Percentiles rank a stretch among this genome's conserved stretches.
phyloP scores from a whole-genome alignment of 2,113 vertebrate species.

The Plecotus auritus region DNA sequence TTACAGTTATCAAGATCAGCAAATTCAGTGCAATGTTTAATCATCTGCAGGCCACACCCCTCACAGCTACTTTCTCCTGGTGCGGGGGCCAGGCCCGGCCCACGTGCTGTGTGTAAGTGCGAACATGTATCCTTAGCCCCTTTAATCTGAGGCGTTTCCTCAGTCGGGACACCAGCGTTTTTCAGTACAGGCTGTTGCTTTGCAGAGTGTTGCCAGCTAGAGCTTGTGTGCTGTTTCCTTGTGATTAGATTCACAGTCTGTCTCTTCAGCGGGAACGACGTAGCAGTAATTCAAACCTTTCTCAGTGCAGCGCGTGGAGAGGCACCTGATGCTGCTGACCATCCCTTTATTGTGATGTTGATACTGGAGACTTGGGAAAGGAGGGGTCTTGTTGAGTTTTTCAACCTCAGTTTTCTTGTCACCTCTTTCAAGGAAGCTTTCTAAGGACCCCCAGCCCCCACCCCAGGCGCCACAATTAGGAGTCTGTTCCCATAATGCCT shows the following conservation, averaged over 20 bases:
- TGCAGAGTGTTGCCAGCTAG: not conserved
- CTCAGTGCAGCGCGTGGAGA: not conserved
- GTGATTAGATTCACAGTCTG: too few relatives aligned
- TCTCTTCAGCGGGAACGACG: not conserved
- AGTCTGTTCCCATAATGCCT: not conserved
- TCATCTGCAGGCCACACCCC: not conserved
- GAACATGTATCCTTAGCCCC: not conserved
- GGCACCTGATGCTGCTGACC: not conserved
- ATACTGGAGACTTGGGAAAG: not conserved
- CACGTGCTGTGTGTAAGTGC: not conserved
- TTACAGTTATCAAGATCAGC: not conserved
- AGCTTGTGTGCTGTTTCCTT: not conserved
- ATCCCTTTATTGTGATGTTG: not conserved
- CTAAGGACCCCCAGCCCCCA: not conserved
- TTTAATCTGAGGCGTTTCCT: not conserved
- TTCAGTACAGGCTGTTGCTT: not conserved
- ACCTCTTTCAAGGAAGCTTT: not conserved
- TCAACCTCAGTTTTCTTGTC: not conserved
- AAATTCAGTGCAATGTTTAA: not conserved
- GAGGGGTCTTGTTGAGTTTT: not conserved
- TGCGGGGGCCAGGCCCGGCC: not conserved
- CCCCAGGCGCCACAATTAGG: too few relatives aligned
- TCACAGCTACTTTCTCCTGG: not conserved
- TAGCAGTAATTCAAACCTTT: too few relatives aligned
- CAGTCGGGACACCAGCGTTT: not conserved